These are phyloP conservation scores for Dendrolimus pini DNA, from an alignment of 2,888 invertebrate genomes.

Conservation along the genomic window DNA sequence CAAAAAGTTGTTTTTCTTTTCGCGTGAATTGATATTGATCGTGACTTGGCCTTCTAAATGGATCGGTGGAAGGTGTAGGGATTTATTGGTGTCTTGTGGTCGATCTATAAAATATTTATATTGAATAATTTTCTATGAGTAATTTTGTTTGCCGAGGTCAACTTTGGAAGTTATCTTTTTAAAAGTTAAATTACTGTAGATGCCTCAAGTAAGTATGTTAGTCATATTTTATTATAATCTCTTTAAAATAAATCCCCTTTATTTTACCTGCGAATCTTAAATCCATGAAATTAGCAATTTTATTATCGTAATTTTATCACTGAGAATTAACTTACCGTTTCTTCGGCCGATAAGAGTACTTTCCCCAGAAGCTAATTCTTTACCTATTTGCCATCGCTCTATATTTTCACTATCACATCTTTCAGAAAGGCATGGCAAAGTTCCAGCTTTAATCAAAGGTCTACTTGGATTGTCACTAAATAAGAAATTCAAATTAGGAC, in stretches of 20 bases:
- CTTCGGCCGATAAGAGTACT: conserved; percentile 33
- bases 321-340: conserved; percentile 30
- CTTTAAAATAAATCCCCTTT: too few relatives aligned
- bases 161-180: conserved; percentile 2
- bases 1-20: conserved; percentile 1
- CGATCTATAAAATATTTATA: conserved; percentile 15
- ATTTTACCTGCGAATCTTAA: too few relatives aligned
- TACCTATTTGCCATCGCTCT: conserved; percentile 42
- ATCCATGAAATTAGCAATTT: too few relatives aligned
- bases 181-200: too few relatives aligned
- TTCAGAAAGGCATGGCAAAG: conserved; percentile 26
- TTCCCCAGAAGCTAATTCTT: conserved; percentile 52
- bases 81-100: conserved; percentile 11
- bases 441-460: conserved; percentile 18
- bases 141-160: neutral
- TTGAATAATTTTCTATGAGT: neutral
- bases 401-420: conserved; percentile 19
- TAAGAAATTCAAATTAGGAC: conserved; percentile 40
- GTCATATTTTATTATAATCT: too few relatives aligned
- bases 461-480: conserved; percentile 32
- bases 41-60: conserved; percentile 31
- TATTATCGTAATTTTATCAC: too few relatives aligned
- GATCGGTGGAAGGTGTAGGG: conserved; percentile 47
- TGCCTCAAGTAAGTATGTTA: too few relatives aligned
- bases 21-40: conserved; percentile 13